Evolutionary conservation across 1,140 invertebrate species (phyloP).

Genomic region (Brachionus rubens): DNA sequence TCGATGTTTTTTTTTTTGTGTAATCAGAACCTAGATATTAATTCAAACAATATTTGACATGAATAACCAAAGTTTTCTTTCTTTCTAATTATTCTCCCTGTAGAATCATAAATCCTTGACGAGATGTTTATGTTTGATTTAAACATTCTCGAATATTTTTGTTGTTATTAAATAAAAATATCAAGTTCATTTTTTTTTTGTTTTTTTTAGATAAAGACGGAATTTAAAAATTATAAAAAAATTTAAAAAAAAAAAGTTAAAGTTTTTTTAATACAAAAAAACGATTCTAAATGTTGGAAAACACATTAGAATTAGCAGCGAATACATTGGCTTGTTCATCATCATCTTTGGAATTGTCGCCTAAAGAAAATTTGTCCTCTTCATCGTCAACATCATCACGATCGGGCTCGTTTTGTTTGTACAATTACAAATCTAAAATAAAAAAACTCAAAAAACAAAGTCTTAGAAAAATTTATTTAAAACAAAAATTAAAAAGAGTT

Average conservation of each 20-base stretch:
- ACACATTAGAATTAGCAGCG: slow-evolving; percentile 20
- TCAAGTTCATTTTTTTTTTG: too few species aligned
- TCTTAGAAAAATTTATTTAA: slow-evolving; percentile 3
- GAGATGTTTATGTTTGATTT: too few species aligned
- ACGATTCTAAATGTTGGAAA: slow-evolving; percentile 41
- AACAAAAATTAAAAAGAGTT: slow-evolving; percentile 11
- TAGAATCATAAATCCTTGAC: too few species aligned
- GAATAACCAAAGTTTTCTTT: too few species aligned
- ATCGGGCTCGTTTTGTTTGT: neutral
- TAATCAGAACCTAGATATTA: too few species aligned
- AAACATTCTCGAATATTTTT: too few species aligned
- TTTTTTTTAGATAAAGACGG: too few species aligned
- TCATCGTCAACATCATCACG: slow-evolving; percentile 31
- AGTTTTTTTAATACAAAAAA: neutral
- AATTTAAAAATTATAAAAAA: too few species aligned
- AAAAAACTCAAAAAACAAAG: slow-evolving; percentile 9
- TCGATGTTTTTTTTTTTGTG: too few species aligned
- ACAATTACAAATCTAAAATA: slow-evolving; percentile 28
- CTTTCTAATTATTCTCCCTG: too few species aligned
- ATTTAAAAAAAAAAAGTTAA: neutral
- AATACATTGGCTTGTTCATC: slow-evolving; percentile 30
- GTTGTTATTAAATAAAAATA: too few species aligned
- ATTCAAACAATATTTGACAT: too few species aligned
- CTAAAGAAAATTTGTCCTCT: slow-evolving; percentile 38
- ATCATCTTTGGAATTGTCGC: slow-evolving; percentile 32